A percentile compares a stretch with the other conserved stretches of the same genome.
Evolutionary conservation across 2,113 vertebrate species (phyloP).

Genomic region (Alexandromys fortis): DNA sequence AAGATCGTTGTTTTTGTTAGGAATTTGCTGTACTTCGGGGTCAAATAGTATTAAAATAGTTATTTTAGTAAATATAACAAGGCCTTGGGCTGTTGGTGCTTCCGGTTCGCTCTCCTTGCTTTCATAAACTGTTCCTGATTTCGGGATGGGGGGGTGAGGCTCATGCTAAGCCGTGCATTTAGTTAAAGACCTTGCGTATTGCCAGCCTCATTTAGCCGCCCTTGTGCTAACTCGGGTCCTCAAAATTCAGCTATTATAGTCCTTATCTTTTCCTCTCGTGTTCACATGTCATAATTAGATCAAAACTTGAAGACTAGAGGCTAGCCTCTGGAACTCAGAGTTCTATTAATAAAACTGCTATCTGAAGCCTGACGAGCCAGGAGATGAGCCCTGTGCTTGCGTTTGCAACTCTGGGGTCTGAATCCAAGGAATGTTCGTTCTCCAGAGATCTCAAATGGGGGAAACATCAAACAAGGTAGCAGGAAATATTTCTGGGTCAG

Average conservation of each 20-base stretch:
- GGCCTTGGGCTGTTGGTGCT: background rate
- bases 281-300: background rate
- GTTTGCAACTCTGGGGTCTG: background rate
- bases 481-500: background rate
- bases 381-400: background rate
- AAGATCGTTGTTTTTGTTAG: conserved; percentile 33
- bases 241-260: background rate
- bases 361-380: background rate
- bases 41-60: conserved; percentile 21
- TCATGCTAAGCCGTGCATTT: background rate
- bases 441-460: background rate
- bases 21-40: conserved; percentile 33
- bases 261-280: background rate
- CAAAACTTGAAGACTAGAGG: background rate
- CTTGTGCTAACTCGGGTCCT: background rate
- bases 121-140: background rate
- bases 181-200: background rate
- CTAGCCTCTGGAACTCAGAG: background rate
- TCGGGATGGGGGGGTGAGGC: background rate
- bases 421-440: background rate
- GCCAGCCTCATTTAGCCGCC: background rate
- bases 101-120: background rate
- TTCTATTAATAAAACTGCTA: background rate
- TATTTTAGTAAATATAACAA: conserved; percentile 12
- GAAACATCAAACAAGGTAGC: background rate